Base-by-base conservation (phyloP, 2,113 vertebrate genomes). In the Penelope pileata region DNA sequence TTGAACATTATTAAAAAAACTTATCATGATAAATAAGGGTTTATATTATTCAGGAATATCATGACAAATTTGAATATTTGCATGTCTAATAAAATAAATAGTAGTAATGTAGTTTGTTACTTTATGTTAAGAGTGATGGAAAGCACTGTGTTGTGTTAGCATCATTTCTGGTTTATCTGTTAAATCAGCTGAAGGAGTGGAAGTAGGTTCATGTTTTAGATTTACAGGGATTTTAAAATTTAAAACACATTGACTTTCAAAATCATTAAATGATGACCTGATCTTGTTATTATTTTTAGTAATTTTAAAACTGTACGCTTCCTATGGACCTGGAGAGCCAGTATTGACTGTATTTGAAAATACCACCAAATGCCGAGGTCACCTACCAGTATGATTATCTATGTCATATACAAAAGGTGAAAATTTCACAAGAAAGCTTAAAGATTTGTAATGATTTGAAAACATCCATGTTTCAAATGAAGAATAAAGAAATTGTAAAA, bases 121-220 rank as follows among this genome's bases (percentile, higher is more conserved):
- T 84, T 69, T 32, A 22, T 64, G 8, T 38, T 54, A 80, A 5
- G 6, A 74, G 62, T 30, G 60, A 78, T 36, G 11, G 16, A 64
- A 53, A 51, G 4, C 4, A 64, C 3, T 27, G 45, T 30, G 3
- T 53, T 69, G 66, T 9, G 16, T 58, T 80, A 72, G 5, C 8
- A 67, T 58, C 50, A 7, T n/a, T 78, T 87, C 14, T 58, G 7
- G 4, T 84, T 70, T 36, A 89, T 9, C 3, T 18, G 5, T 40
- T 74, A n/a, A 9, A 4, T 85, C 19, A 68, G 43, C 4, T 51
- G 9, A 66, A 32, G 2, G 9, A 3, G 26, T 2, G 0, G 21
- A 69, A 81, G 2, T 24, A 36, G 29, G 13, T 18, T 8, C 0
- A 10, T 11, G 40, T 6, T 47, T 72, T 58, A 7, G 7, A 75